Percentiles rank a stretch among this genome's conserved stretches.
These are phyloP conservation scores for Alviniconcha marisindica DNA, from an alignment of 1,140 invertebrate species.

Conservation along the genomic window DNA sequence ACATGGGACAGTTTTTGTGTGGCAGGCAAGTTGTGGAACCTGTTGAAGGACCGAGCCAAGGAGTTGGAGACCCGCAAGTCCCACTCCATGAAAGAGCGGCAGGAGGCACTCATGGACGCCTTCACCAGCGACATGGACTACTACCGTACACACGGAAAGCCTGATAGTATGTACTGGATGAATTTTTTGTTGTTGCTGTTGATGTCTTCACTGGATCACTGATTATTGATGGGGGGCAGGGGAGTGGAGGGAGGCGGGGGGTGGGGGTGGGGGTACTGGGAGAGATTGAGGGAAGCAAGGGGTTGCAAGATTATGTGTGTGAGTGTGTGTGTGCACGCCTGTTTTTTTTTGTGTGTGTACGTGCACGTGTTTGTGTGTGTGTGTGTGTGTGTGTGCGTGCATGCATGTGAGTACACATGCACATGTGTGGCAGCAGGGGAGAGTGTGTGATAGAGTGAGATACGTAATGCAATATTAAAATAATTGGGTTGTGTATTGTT, in stretches of 20 bases:
- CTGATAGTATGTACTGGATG: slow-evolving; percentile 79
- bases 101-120: slow-evolving; percentile 83
- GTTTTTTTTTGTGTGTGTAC: background rate
- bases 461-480: too few relatives aligned
- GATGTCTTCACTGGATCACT: too few relatives aligned
- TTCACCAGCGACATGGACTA: slow-evolving; percentile 83
- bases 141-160: slow-evolving; percentile 81
- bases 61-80: slow-evolving; percentile 80
- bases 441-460: too few relatives aligned
- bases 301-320: background rate
- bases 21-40: slow-evolving; percentile 79
- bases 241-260: background rate
- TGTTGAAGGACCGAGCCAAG: slow-evolving; percentile 80
- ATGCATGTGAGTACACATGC: too few relatives aligned
- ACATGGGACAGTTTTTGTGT: background rate
- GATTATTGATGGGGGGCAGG: background rate
- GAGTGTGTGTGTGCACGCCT: background rate
- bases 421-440: too few relatives aligned
- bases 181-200: background rate
- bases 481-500: too few relatives aligned
- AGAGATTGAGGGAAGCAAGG: too few relatives aligned
- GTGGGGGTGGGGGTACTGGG: too few relatives aligned
- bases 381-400: background rate
- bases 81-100: slow-evolving; percentile 80
- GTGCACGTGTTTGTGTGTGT: background rate